Conservation (phyloP, 2,113 vertebrate genomes). For the Falcunculus frontatus region DNA sequence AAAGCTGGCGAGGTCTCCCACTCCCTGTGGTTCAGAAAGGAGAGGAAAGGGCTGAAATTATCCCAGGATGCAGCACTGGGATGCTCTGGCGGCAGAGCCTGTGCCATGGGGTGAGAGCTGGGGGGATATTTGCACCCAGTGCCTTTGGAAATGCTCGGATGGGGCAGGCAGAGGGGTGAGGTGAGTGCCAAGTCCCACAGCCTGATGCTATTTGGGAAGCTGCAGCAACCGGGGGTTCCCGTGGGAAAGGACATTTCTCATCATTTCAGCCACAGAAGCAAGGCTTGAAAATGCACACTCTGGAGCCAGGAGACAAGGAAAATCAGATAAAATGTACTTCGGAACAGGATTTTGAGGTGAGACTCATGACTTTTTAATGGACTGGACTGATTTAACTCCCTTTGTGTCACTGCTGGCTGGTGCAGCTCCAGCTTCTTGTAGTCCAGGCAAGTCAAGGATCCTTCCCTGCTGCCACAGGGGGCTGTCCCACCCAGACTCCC, state of each 20-base stretch:
- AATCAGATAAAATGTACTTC: neutral
- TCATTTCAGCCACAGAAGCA: neutral
- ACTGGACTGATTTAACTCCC: neutral
- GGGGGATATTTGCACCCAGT: neutral
- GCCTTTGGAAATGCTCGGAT: neutral
- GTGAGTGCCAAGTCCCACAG: neutral
- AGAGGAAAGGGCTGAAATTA: neutral
- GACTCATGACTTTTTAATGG: neutral
- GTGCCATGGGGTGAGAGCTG: neutral
- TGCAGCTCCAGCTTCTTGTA: neutral
- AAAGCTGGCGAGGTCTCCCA: neutral
- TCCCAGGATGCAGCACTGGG: neutral
- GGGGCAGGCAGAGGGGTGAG: neutral
- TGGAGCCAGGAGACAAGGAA: neutral
- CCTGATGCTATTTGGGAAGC: neutral
- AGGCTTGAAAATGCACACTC: neutral
- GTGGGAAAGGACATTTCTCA: neutral
- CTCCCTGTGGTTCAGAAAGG: neutral
- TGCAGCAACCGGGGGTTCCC: neutral
- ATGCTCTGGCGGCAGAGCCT: neutral
- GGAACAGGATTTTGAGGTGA: neutral
- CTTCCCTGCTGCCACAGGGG: neutral
- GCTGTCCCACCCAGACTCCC: neutral
- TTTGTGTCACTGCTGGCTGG: rapidly evolving
- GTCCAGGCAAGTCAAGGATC: neutral